Evolutionary conservation across 1,140 invertebrate genomes (phyloP).

Genomic region (Drosophila insularis): DNA sequence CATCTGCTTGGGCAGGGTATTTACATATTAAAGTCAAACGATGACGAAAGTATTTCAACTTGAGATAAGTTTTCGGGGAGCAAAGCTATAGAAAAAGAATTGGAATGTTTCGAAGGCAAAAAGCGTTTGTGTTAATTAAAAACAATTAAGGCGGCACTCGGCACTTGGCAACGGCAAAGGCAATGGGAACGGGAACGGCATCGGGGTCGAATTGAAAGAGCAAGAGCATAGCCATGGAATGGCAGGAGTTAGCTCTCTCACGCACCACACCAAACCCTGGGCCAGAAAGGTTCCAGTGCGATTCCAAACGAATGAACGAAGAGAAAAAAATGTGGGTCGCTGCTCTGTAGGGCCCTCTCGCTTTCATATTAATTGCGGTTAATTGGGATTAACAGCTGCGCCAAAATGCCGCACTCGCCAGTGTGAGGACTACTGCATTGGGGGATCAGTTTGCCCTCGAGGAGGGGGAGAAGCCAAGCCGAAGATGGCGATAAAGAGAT

Average conservation of each 20-base stretch:
- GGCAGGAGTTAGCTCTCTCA: slow-evolving; percentile 40
- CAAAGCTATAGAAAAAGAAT: slow-evolving; percentile 65
- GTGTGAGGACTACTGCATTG: neutral
- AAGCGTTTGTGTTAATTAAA: slow-evolving; percentile 82
- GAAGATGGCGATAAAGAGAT: slow-evolving; percentile 4
- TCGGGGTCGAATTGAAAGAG: slow-evolving; percentile 44
- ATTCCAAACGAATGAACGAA: slow-evolving; percentile 17
- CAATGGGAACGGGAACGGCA: slow-evolving; percentile 26
- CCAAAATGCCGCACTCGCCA: slow-evolving; percentile 65
- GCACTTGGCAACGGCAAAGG: slow-evolving; percentile 31
- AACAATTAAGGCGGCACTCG: slow-evolving; percentile 75
- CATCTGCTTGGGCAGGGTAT: neutral
- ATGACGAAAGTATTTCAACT: slow-evolving; percentile 70
- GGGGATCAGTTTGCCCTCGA: too few species aligned
- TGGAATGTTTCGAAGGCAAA: slow-evolving; percentile 74
- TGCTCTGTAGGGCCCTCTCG: slow-evolving; percentile 25
- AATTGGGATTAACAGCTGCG: slow-evolving; percentile 82
- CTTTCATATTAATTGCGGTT: slow-evolving; percentile 77
- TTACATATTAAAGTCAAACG: slow-evolving; percentile 62
- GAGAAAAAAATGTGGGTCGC: slow-evolving; percentile 63
- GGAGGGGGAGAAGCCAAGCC: neutral
- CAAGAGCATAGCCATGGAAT: slow-evolving; percentile 25
- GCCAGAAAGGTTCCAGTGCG: slow-evolving; percentile 35
- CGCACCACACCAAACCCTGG: slow-evolving; percentile 32
- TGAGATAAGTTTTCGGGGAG: slow-evolving; percentile 25